phyloP scores from a whole-genome alignment of 2,888 invertebrate species.

The Myopa tessellatipennis region DNA sequence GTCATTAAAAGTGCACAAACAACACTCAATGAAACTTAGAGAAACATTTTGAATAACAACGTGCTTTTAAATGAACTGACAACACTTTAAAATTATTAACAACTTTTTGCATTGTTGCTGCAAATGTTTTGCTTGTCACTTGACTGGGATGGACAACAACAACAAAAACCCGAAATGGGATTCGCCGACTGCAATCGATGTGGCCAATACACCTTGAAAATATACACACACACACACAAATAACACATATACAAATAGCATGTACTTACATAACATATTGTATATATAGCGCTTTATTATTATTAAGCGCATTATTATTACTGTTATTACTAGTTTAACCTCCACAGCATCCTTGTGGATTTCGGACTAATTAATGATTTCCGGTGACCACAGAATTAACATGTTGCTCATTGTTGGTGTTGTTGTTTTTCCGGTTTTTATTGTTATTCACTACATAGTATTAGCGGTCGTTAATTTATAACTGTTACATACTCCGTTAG shows the following conservation, averaged over 20 bases:
- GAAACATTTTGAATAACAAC: too few species aligned
- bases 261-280: too few species aligned
- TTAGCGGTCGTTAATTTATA: not conserved
- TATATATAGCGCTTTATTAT: too few species aligned
- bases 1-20: too few species aligned
- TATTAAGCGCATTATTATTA: too few species aligned
- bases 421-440: not conserved
- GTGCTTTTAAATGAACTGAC: too few species aligned
- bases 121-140: not conserved
- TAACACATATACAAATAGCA: constrained; percentile 3
- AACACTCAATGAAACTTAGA: too few species aligned
- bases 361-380: constrained; percentile 48
- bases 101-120: not conserved
- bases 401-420: constrained; percentile 34
- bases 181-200: not conserved
- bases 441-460: not conserved
- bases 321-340: constrained; percentile 9
- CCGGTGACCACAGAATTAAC: constrained; percentile 48
- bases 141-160: too few species aligned
- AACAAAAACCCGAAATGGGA: not conserved
- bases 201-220: not conserved
- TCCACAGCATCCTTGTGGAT: constrained; percentile 25
- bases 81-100: constrained; percentile 1
- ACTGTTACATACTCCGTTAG: not conserved
- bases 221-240: constrained; percentile 9